These are phyloP conservation scores for Mesembrinibis cayennensis DNA, from an alignment of 2,113 vertebrate species.

Conservation along the genomic window DNA sequence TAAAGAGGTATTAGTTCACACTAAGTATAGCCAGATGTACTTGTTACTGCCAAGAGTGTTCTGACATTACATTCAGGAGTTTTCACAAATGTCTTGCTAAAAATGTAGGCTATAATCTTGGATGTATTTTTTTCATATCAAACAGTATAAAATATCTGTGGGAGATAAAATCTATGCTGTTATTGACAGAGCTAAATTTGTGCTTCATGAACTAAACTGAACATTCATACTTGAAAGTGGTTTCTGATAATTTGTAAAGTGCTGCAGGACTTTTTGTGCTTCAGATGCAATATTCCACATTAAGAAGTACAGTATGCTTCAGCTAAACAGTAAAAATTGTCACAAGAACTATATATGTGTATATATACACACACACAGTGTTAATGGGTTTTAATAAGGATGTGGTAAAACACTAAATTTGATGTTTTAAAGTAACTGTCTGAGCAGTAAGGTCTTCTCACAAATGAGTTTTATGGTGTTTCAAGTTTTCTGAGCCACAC, in stretches of 20 bases:
- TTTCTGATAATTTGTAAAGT: background rate
- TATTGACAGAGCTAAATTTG: background rate
- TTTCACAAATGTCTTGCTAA: background rate
- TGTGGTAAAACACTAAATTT: background rate
- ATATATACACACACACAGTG: no score
- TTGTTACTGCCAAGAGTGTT: background rate
- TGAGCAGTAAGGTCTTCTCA: background rate
- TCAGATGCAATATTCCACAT: background rate
- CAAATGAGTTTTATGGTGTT: background rate
- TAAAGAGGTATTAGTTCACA: background rate
- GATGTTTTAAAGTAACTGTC: background rate
- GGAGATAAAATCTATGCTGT: background rate
- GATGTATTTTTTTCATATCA: background rate
- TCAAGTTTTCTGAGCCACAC: background rate
- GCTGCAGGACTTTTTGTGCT: background rate
- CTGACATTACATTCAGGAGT: background rate
- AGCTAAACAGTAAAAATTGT: background rate
- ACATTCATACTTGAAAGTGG: background rate
- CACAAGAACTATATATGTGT: rapidly evolving
- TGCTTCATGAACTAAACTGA: background rate
- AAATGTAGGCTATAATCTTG: background rate
- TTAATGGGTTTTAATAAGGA: background rate
- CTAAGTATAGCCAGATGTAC: background rate
- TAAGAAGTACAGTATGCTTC: background rate
- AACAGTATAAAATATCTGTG: background rate